Base-by-base conservation (phyloP, 2,113 vertebrate species). In the Petrocephalus microphthalmus region DNA sequence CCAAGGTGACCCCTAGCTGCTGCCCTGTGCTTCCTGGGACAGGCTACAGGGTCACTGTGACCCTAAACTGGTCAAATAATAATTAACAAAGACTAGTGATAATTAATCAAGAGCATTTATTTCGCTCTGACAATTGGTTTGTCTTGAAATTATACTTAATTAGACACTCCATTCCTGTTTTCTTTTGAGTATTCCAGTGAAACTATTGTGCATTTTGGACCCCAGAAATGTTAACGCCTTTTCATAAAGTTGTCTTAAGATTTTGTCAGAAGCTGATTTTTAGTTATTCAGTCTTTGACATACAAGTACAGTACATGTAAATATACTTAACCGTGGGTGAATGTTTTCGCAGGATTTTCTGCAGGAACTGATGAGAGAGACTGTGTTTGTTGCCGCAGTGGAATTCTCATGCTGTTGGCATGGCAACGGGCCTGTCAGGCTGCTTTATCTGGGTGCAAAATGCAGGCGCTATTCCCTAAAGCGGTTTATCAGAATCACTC, bases 401-500 rank as follows among this genome's bases (percentile, higher is more conserved):
- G 89, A 90, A 89, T 89, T 91, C 91, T 87, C 74, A 88, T 45
- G 2, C 88, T 7, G 95, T 98, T 93, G 95, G 94, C 96, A 95
- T 95, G 95, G 96, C 91, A 97, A 98, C 96, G 3, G 0, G 90
- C 92, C 91, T 95, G 94, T 94, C 92, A 91, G 94, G 90, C 92
- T 53, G 85, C 94, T 96, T 94, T 93, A 89, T 93, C 93, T 3
- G 90, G 92, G 92, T 93, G 93, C 93, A 93, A 95, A 94, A 95
- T 94, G 95, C 94, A 95, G 96, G 95, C 95, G 92, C 91, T 94
- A 93, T 94, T 96, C 94, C 96, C 93, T 91, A 92, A 94, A 94
- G 93, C 29, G 56, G 87, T 57, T 88, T 94, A 93, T 95, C 95
- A 94, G 92, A 92, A 94, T 93, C 5, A 74, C 91, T 95, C 90